Conservation (phyloP, 2,113 vertebrate species). For the Uria aalge region DNA sequence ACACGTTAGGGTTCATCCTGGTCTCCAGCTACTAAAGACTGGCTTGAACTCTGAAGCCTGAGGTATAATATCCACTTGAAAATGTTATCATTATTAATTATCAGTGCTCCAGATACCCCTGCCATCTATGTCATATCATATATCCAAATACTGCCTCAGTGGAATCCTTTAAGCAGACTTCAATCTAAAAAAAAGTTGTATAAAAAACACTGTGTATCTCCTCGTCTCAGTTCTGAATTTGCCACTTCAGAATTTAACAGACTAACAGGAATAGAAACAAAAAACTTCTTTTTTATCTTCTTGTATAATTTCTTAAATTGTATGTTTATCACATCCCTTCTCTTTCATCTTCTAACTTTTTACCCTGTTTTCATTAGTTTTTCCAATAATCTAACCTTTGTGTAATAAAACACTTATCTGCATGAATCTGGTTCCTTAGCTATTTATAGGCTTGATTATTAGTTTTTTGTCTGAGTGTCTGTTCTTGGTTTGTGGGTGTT, state of each 20-base stretch:
- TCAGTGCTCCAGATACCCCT: neutral
- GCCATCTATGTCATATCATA: neutral
- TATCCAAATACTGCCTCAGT: neutral
- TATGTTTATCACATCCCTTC: neutral
- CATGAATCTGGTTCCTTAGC: neutral
- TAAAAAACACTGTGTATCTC: rapidly evolving
- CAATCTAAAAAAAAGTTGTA: neutral
- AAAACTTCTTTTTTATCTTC: neutral
- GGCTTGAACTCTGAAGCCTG: neutral
- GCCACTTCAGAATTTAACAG: neutral
- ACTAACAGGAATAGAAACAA: neutral
- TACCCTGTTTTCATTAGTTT: neutral
- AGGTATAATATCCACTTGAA: neutral
- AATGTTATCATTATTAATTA: neutral
- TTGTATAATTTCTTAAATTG: neutral
- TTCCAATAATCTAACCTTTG: neutral
- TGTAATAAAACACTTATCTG: neutral
- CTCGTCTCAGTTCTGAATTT: neutral
- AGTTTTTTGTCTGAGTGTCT: neutral
- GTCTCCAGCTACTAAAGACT: neutral
- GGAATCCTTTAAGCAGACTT: neutral
- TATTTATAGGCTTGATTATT: neutral
- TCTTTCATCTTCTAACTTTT: neutral
- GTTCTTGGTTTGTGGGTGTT: neutral
- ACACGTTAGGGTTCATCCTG: neutral